Evolutionary conservation across 2,113 vertebrate genomes (phyloP).

Genomic region (Clinocottus analis): DNA sequence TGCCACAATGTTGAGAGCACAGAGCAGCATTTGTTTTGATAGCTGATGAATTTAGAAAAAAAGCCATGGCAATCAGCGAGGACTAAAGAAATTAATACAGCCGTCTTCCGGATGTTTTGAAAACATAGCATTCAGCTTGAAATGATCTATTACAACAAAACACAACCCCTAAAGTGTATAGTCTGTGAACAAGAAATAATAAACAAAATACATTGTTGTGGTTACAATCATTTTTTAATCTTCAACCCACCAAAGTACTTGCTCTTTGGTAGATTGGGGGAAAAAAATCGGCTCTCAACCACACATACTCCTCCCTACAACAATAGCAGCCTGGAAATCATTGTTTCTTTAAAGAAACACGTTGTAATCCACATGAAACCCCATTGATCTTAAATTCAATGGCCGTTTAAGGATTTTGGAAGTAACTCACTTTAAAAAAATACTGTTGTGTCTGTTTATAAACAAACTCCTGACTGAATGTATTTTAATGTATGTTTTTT

Average conservation of each 20-base stretch:
- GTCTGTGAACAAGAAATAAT: conserved; percentile 6
- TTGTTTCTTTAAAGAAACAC: not conserved
- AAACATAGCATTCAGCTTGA: conserved; percentile 21
- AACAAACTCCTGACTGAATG: not conserved
- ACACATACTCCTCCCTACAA: not conserved
- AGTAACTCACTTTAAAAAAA: not conserved
- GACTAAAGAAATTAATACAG: conserved; percentile 34
- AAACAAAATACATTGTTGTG: conserved; percentile 13
- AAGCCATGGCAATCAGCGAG: conserved; percentile 40
- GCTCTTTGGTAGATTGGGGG: not conserved
- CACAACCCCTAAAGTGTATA: conserved; percentile 12
- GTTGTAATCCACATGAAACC: not conserved
- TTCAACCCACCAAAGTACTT: not conserved
- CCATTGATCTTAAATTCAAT: not conserved
- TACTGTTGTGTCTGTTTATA: not conserved
- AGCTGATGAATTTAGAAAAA: conserved; percentile 32
- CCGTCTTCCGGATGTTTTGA: not conserved
- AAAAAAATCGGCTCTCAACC: not conserved
- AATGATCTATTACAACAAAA: conserved; percentile 17
- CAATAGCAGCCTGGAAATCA: not conserved
- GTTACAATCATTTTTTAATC: not conserved
- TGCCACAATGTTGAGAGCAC: conserved; percentile 3
- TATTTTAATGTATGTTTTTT: conserved; percentile 10
- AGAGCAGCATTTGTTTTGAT: conserved; percentile 41
- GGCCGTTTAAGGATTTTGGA: not conserved